Base-by-base conservation (phyloP, 2,888 invertebrate genomes). In the Drosophila acutilabella region DNA sequence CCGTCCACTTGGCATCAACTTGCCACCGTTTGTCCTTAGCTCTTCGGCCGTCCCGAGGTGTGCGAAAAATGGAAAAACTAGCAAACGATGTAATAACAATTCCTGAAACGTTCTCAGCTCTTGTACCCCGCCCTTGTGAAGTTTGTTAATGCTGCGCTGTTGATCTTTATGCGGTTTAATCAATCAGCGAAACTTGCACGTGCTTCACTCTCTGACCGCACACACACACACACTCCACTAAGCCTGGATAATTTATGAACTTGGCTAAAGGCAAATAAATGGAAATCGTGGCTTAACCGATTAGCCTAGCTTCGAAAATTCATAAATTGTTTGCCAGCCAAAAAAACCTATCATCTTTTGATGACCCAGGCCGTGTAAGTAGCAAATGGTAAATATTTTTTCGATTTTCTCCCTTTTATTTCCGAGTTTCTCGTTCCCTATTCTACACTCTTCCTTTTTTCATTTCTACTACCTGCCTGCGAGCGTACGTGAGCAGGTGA, bases 71-170 rank as follows among this genome's bases (percentile, higher is more conserved):
- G 64, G 58, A 60, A 74, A 76, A 85, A 75, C 77, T 74, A 75
- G 69, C 75, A 66, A 88, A 83, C 83, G 78, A 73, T 74, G 77
- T 75, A 88, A 88, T 88, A 85, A 86, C 87, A 88, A 88, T 86
- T 85, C 88, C 69, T 69, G 61, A 52, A 88, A 85, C 82, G 88
- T 85, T 68, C 69, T 53, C 30, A 59, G 16, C 53, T 36, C 41
- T 48, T 50, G 40, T 48, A 13, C 36, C 51, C 61, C 69, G 20
- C 14, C 20, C 23, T 48, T 26, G 69, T 68, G 51, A 52, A 50
- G 74, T 71, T 48, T 48, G 60, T 50, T 71, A 74, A 48, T 65
- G 66, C 68, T 61, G 53, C 57, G 67, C 56, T 61, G 73, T 66
- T 74, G 75, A 75, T 75, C 73, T 84, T 72, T 56, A 70, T 76